phyloP scores from a whole-genome alignment of 2,888 invertebrate genomes.

The Sinohyriopsis cumingii region DNA sequence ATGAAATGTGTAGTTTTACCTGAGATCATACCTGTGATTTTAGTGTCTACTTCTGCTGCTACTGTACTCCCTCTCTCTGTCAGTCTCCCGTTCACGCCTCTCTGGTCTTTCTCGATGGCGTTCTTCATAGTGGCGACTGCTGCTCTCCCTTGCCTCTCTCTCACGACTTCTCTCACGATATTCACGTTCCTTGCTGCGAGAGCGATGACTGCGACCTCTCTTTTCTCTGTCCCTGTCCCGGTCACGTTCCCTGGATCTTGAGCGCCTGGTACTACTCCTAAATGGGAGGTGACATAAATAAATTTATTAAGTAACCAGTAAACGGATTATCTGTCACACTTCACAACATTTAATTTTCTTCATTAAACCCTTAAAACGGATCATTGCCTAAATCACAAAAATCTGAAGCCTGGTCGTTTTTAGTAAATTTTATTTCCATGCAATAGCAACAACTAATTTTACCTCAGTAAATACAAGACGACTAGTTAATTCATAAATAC shows the following conservation, averaged over 20 bases:
- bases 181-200: conserved; percentile 74
- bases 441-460: too few species aligned
- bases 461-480: too few species aligned
- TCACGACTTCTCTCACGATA: conserved; percentile 76
- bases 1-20: too few species aligned
- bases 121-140: conserved; percentile 62
- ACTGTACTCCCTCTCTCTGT: conserved; percentile 68
- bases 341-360: too few species aligned
- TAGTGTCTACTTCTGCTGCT: conserved; percentile 36
- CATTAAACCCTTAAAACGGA: too few species aligned
- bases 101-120: conserved; percentile 42
- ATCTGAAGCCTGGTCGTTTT: too few species aligned
- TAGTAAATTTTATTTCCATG: too few species aligned
- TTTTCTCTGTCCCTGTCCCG: conserved; percentile 69
- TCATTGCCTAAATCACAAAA: too few species aligned
- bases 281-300: not conserved
- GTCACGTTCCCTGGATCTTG: conserved; percentile 83
- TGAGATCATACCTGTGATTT: too few species aligned
- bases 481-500: too few species aligned
- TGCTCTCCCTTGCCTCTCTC: conserved; percentile 72
- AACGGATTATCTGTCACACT: too few species aligned
- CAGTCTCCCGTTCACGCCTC: conserved; percentile 63
- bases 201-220: conserved; percentile 68
- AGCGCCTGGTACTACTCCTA: conserved; percentile 75
- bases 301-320: too few species aligned